A percentile compares a stretch with the other conserved stretches of the same genome.
Evolutionary conservation across 1,140 invertebrate genomes (phyloP).

Genomic region (Ceratina australensis): DNA sequence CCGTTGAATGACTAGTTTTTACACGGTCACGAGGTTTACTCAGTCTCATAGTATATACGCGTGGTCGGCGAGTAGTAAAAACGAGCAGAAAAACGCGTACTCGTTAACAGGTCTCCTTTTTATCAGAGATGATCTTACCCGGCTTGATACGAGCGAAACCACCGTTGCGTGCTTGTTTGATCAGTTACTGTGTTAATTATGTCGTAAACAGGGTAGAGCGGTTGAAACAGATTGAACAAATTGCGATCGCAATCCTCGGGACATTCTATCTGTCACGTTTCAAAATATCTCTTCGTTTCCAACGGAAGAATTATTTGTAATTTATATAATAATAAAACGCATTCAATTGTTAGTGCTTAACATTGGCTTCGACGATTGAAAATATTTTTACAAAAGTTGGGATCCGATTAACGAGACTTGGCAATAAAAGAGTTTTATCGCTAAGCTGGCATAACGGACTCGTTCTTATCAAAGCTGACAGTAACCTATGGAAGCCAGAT

Average conservation of each 20-base stretch:
- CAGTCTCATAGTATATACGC: background rate
- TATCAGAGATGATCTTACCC: slow-evolving; percentile 6
- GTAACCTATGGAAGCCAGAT: background rate
- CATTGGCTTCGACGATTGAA: no score
- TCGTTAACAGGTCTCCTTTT: slow-evolving; percentile 14
- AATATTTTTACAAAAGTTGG: no score
- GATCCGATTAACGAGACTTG: no score
- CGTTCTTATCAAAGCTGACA: no score
- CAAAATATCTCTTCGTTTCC: no score
- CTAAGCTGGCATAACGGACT: background rate
- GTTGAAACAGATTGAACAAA: background rate
- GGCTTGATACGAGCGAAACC: background rate
- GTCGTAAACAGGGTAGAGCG: background rate
- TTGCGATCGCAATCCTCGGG: background rate
- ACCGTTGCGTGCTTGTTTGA: background rate
- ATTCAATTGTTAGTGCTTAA: no score
- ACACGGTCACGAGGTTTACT: slow-evolving; percentile 3
- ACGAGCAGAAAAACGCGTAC: background rate
- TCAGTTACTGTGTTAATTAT: background rate
- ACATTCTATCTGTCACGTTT: no score
- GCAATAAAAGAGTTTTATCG: background rate
- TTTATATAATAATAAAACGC: no score
- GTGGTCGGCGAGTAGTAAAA: slow-evolving; percentile 23
- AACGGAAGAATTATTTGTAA: no score
- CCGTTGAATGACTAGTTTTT: slow-evolving; percentile 39